Percentiles rank a stretch among this genome's conserved stretches.
phyloP scores from a whole-genome alignment of 2,888 invertebrate species.

The Yponomeuta plumbellus region DNA sequence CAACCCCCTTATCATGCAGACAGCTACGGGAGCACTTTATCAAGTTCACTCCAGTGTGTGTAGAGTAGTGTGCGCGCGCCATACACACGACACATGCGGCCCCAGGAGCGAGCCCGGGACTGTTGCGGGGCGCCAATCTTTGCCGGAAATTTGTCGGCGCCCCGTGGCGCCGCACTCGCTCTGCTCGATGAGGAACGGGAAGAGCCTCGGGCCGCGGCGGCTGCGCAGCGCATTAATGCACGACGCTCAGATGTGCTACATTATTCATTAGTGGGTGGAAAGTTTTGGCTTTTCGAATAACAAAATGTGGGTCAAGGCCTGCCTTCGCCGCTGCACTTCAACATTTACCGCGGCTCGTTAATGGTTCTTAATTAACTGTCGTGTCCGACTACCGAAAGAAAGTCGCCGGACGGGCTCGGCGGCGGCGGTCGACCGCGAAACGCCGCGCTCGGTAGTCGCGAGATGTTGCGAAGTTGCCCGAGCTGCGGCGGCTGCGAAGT shows the following conservation, averaged over 20 bases:
- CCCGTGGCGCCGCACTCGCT: background rate
- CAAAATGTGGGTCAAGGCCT: slow-evolving; percentile 52
- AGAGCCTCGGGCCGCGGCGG: slow-evolving; percentile 16
- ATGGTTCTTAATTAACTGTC: no score
- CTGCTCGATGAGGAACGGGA: background rate
- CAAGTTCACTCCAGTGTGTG: no score
- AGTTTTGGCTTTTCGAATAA: slow-evolving; percentile 48
- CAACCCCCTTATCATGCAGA: no score
- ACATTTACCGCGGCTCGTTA: background rate
- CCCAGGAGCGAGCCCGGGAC: background rate
- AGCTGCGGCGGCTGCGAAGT: slow-evolving; percentile 21
- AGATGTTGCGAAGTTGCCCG: slow-evolving; percentile 29
- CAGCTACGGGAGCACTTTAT: no score
- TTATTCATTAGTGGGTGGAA: slow-evolving; percentile 52
- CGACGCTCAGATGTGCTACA: slow-evolving; percentile 32
- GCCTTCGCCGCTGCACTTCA: slow-evolving; percentile 23
- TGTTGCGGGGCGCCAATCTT: background rate
- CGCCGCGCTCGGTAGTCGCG: slow-evolving; percentile 26
- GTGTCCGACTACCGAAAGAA: no score
- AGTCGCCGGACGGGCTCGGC: slow-evolving; percentile 22
- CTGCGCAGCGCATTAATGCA: no score
- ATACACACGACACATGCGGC: background rate
- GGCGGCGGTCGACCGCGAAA: slow-evolving; percentile 13
- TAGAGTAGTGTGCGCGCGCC: no score
- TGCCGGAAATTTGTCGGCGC: background rate